Evolutionary conservation across 2,113 vertebrate species (phyloP), one percentile per base, ranked within the genome.

Genomic region (Anoplopoma fimbria): DNA sequence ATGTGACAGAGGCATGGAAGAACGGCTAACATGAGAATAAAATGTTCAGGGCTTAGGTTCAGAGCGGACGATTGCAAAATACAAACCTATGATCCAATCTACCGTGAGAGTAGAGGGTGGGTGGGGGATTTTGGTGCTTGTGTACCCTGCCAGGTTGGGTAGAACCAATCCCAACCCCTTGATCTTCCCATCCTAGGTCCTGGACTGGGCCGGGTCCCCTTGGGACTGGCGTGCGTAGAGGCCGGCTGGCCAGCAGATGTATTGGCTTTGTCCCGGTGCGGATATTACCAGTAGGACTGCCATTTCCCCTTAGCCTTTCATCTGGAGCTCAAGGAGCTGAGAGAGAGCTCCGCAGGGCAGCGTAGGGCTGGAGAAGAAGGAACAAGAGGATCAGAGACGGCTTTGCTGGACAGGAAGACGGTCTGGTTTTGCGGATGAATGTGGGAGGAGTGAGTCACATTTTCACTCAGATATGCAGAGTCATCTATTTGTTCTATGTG

Each of bases 281-380:
- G 93, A 94, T 93, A 93, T 94, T 92, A 93, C 69, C 86, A 83
- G 86, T 79, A 84, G 69, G 87, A 86, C 74, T 89, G 91, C 87
- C 89, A 94, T 94, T 94, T 94, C 93, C 93, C 92, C 79, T 82
- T 77, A 65, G 85, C 75, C 81, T 93, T 94, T 94, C 88, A 94
- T 94, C 78, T 91, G 68, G 64, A 85, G 87, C 88, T 93, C 89
- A 90, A 82, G 77, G 87, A 85, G 72, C 75, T 84, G 76, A 84
- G 76, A 27, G 47, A 33, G 67, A 73, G 67, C 73, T 89, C 90
- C 61, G 53, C 65, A 23, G 86, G 86, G 86, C 86, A 90, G 73
- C 83, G 64, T 17, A 31, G 61, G 71, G 75, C 74, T 83, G 71
- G 79, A 84, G 73, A 69, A 77, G 83, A 80, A 86, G 85, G 85